phyloP scores from a whole-genome alignment of 2,113 vertebrate genomes.

The Percopsis transmontana region DNA sequence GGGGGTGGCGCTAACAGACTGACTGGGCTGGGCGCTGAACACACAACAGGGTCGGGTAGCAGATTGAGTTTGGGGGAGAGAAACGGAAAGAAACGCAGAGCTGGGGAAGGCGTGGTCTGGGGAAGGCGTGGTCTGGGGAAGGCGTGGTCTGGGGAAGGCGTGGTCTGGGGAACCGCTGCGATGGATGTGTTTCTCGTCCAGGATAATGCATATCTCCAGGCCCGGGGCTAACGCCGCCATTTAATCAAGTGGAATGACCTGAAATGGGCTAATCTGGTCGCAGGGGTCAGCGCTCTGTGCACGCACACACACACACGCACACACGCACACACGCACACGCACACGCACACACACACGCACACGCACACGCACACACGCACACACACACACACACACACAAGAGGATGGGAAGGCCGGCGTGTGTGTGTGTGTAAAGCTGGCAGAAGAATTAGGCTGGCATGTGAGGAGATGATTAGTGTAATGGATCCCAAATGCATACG shows the following conservation, averaged over 20 bases:
- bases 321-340: not conserved
- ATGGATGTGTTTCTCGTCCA: slow-evolving; percentile 16
- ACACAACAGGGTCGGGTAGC: too few relatives aligned
- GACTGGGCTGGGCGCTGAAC: too few relatives aligned
- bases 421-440: slow-evolving; percentile 7
- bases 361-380: not conserved
- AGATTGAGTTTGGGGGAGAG: too few relatives aligned
- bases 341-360: not conserved
- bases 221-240: slow-evolving; percentile 44
- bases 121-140: slow-evolving; percentile 40
- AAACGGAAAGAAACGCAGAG: too few relatives aligned
- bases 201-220: slow-evolving; percentile 35
- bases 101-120: slow-evolving; percentile 10
- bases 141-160: slow-evolving; percentile 42
- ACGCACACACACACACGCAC: slow-evolving; percentile 5
- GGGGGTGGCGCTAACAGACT: too few relatives aligned
- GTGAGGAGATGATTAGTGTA: slow-evolving; percentile 35
- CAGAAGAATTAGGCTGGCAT: slow-evolving; percentile 16
- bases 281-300: slow-evolving; percentile 41
- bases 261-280: slow-evolving; percentile 54
- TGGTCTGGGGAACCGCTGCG: slow-evolving; percentile 31
- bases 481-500: slow-evolving; percentile 22
- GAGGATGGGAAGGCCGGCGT: too few relatives aligned
- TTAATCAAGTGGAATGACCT: slow-evolving; percentile 60
- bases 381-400: not conserved